These are phyloP conservation scores for Lycaena phlaeas DNA, from an alignment of 2,888 invertebrate genomes.

Conservation along the genomic window DNA sequence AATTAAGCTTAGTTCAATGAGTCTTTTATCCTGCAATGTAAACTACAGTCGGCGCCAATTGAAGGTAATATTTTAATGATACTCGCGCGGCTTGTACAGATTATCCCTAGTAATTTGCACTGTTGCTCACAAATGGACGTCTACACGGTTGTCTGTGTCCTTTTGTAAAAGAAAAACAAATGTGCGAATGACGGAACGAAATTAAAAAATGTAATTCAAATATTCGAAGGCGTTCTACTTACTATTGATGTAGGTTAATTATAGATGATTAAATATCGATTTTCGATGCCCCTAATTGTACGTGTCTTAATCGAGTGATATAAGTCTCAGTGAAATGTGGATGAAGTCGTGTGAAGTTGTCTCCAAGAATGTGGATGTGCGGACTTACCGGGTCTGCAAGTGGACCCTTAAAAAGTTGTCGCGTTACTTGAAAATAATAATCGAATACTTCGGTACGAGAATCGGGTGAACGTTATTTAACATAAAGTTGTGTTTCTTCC, in stretches of 20 bases:
- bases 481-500: too few species aligned
- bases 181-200: background rate
- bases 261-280: background rate
- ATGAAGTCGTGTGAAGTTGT: slow-evolving; percentile 33
- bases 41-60: slow-evolving; percentile 19
- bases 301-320: too few species aligned
- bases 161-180: background rate
- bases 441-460: slow-evolving; percentile 20
- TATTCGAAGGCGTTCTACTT: too few species aligned
- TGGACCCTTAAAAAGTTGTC: background rate
- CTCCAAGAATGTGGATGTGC: slow-evolving; percentile 23
- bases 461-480: too few species aligned
- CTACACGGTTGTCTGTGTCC: slow-evolving; percentile 6
- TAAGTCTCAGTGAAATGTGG: slow-evolving; percentile 30
- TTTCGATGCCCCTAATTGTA: background rate
- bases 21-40: too few species aligned
- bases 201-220: slow-evolving; percentile 12
- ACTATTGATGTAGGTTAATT: background rate
- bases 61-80: slow-evolving; percentile 19
- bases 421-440: slow-evolving; percentile 25
- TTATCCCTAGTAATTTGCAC: slow-evolving; percentile 17
- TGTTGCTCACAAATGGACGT: slow-evolving; percentile 17
- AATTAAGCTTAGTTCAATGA: too few species aligned
- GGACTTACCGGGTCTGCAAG: slow-evolving; percentile 17
- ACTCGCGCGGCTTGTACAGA: slow-evolving; percentile 12